Conservation (phyloP, 1,140 invertebrate genomes). For the Cataglyphis hispanica region DNA sequence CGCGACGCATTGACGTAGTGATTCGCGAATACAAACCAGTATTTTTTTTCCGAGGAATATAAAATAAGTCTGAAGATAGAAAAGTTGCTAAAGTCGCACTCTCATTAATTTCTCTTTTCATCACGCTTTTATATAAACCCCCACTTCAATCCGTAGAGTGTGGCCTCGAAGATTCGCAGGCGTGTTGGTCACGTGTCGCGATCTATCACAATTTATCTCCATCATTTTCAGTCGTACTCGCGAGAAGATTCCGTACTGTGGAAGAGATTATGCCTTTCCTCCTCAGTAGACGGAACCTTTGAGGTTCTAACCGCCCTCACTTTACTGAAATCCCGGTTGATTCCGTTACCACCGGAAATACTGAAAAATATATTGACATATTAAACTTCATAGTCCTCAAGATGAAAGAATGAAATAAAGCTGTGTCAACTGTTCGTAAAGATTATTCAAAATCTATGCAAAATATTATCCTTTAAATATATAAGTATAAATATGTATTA, state of each 20-base stretch:
- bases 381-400: slow-evolving; percentile 79
- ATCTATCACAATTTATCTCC: slow-evolving; percentile 29
- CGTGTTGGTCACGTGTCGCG: neutral
- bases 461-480: slow-evolving; percentile 8
- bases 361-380: slow-evolving; percentile 84
- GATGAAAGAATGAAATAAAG: neutral
- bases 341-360: slow-evolving; percentile 84
- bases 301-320: slow-evolving; percentile 85
- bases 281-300: slow-evolving; percentile 87
- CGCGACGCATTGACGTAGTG: neutral
- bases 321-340: slow-evolving; percentile 88
- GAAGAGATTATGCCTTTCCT: slow-evolving; percentile 89
- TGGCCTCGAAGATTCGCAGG: slow-evolving; percentile 39
- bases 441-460: neutral
- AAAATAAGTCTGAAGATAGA: slow-evolving; percentile 22
- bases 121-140: neutral
- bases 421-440: neutral
- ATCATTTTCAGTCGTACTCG: slow-evolving; percentile 89
- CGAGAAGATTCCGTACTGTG: slow-evolving; percentile 91
- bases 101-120: neutral
- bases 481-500: neutral
- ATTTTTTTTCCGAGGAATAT: neutral
- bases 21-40: neutral
- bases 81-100: neutral
- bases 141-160: neutral